Evolutionary conservation across 2,797 vertebrate genomes (phyloP), one percentile per base, ranked within the genome.

Genomic region (Lagodon rhomboides): DNA sequence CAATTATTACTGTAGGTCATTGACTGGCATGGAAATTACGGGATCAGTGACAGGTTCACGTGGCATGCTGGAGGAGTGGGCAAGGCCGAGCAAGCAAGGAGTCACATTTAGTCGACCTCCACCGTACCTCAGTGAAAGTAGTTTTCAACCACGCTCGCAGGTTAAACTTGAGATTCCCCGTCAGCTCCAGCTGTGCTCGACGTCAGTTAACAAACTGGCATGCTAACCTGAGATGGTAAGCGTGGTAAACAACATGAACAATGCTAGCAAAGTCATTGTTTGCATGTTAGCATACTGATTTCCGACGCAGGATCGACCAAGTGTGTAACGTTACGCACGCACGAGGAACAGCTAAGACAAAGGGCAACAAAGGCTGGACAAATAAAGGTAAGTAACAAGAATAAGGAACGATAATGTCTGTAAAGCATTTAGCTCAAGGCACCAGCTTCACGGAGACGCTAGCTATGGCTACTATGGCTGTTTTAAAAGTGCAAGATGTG

Each of bases 1-100:
- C 91, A 87, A 85, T 94, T 93, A 95, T 93, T 90, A 91, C 90
- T 85, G 86, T 74, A 87, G 92, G 91, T 92, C 92, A 94, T 75
- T 87, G 89, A 86, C 85, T 89, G 84, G 75, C 87, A 88, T 86
- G 87, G 82, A 88, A 91, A 94, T 94, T 72, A 90, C 77, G 77
- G 82, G 75, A 71, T 77, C 61, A 22, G 55, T 27, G 74, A 79
- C 73, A 72, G 68, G 67, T 77, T 73, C 65, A 53, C 54, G 5
- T 75, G 38, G 64, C 56, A 58, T 15, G 30, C 38, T 65, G 66
- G 66, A 61, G 22, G 72, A 86, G 64, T 43, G 73, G 75, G 77
- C 73, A 86, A 80, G 88, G 73, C 62, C 50, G 34, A 58, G 65
- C 65, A 3, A 65, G 69, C 30, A 34, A 41, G 38, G 64, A 76